Conservation (phyloP, 2,113 vertebrate species). For the Myiozetetes cayanensis region DNA sequence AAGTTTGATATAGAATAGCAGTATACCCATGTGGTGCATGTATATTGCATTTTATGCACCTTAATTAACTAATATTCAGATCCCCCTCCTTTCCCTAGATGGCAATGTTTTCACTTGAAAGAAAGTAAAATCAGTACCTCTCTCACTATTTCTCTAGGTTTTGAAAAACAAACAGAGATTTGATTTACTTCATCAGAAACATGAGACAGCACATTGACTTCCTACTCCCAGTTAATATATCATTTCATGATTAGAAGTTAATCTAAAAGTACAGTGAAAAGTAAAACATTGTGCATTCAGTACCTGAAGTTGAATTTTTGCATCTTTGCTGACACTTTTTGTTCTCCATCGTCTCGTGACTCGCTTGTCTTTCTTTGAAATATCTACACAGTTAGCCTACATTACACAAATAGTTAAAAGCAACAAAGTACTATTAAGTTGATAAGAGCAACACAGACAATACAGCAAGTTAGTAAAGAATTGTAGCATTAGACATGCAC, state of each 20-base stretch:
- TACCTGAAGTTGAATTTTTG: conserved; percentile 99
- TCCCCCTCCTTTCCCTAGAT: neutral
- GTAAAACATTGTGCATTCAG: conserved; percentile 47
- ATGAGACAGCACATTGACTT: neutral
- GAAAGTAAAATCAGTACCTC: neutral
- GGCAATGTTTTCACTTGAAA: conserved; percentile 16
- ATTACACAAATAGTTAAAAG: conserved; percentile 82
- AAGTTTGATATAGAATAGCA: neutral
- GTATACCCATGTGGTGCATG: neutral
- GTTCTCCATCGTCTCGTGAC: conserved; percentile 99
- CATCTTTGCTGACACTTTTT: conserved; percentile 99
- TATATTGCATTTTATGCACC: neutral
- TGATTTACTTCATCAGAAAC: neutral
- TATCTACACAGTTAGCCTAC: conserved; percentile 99
- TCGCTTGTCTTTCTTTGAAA: conserved; percentile 99
- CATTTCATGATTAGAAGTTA: neutral
- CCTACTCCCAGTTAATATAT: neutral
- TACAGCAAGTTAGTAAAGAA: conserved; percentile 70
- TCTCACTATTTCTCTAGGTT: neutral
- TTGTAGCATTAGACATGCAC: conserved; percentile 11
- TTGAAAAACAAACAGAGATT: neutral
- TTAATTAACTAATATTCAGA: neutral
- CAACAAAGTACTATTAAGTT: conserved; percentile 81
- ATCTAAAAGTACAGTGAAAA: neutral
- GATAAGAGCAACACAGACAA: conserved; percentile 62